Percentiles rank a stretch among this genome's conserved stretches.
Conservation (phyloP, 2,113 vertebrate species). For the Aepyceros melampus region DNA sequence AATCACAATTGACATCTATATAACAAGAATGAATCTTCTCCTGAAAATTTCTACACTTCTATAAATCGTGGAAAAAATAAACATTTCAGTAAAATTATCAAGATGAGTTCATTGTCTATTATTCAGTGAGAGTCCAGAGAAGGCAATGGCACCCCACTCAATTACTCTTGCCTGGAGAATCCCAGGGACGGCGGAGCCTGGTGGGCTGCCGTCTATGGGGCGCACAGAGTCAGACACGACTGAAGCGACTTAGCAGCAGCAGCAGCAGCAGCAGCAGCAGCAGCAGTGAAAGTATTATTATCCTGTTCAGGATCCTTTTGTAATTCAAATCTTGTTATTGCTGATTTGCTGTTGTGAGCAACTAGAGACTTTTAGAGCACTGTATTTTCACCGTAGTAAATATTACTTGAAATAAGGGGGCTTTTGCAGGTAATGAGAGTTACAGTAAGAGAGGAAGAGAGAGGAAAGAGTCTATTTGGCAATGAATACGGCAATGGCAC, state of each 20-base stretch:
- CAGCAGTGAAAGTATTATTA: not conserved
- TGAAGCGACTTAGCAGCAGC: too few relatives aligned
- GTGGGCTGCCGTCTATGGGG: too few relatives aligned
- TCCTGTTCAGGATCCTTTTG: not conserved
- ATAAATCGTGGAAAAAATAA: not conserved
- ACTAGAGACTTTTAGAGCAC: not conserved
- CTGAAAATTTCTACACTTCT: not conserved
- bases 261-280: too few relatives aligned
- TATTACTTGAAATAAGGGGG: not conserved
- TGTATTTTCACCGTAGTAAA: not conserved
- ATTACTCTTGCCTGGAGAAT: too few relatives aligned
- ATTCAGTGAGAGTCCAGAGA: not conserved
- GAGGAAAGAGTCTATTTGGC: not conserved
- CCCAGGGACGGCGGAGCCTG: too few relatives aligned
- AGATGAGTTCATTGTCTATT: not conserved
- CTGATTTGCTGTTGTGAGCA: not conserved
- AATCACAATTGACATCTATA: not conserved
- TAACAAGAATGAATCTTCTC: not conserved
- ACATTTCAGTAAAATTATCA: constrained; percentile 16
- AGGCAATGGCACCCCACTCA: too few relatives aligned
- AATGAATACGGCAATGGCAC: not conserved
- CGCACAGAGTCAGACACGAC: too few relatives aligned
- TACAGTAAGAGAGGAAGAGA: not conserved
- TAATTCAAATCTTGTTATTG: not conserved
- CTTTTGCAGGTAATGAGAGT: not conserved